These are phyloP conservation scores for Diorhabda carinulata DNA, from an alignment of 1,140 invertebrate species.

Conservation along the genomic window DNA sequence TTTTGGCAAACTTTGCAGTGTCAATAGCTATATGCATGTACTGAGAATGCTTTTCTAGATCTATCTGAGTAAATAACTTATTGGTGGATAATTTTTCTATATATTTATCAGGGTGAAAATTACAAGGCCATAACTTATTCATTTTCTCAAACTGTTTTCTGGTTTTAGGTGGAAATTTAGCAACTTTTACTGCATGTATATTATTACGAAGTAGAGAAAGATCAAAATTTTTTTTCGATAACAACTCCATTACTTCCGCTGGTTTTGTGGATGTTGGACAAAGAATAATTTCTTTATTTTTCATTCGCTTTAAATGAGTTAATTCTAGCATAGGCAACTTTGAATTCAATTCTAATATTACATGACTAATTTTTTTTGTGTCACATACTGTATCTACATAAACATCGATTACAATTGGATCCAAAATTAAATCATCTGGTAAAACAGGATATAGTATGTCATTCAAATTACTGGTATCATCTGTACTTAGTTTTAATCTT, in stretches of 20 bases:
- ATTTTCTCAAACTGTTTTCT: conserved; percentile 64
- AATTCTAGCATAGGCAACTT: conserved; percentile 58
- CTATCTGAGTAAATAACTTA: conserved; percentile 58
- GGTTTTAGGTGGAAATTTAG: conserved; percentile 58
- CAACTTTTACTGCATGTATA: conserved; percentile 58
- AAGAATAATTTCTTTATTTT: conserved; percentile 59
- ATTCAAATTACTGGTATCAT: conserved; percentile 1
- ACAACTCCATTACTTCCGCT: conserved; percentile 49
- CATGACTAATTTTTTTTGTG: conserved; percentile 59
- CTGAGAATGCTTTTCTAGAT: conserved; percentile 57
- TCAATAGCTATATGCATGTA: conserved; percentile 62
- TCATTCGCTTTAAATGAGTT: conserved; percentile 70
- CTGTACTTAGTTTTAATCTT: conserved; percentile 28
- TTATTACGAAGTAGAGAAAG: conserved; percentile 52
- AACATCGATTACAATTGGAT: conserved; percentile 54
- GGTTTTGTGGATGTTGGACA: conserved; percentile 44
- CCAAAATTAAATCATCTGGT: conserved; percentile 51
- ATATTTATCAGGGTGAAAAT: conserved; percentile 76
- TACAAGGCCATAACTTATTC: conserved; percentile 72
- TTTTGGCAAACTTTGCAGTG: conserved; percentile 42
- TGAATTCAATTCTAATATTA: conserved; percentile 57
- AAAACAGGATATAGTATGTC: conserved; percentile 48
- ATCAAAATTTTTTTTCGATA: conserved; percentile 53
- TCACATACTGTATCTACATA: conserved; percentile 58
- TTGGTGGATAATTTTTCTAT: conserved; percentile 62